Evolutionary conservation across 2,888 invertebrate species (phyloP), one percentile per base, ranked within the genome.

Genomic region (Xanthorhoe spadicearia): DNA sequence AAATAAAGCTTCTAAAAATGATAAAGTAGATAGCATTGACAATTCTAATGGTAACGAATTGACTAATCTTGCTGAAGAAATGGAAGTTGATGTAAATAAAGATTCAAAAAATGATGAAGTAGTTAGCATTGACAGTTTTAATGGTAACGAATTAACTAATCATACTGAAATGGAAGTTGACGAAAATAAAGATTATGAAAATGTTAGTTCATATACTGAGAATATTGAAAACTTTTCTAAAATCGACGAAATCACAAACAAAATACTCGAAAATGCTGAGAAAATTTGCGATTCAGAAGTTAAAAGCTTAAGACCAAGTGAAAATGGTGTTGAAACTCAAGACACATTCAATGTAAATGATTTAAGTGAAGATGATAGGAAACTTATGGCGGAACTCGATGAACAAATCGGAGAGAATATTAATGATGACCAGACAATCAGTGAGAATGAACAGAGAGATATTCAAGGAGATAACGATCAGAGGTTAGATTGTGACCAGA

Each of bases 361-460:
- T 50, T 58, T 77, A 2, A 84, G 81, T 43, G 74, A 80, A 4
- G 83, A 84, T 1, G 85, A 85, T 50, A 75, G 64, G 0, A 70
- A 71, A 1, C 63, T 83, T 0, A 83, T 83, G 82, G 81, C 75
- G 0, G 83, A 74, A 0, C 35, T 84, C 0, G 77, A 84, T 28
- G 82, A 76, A 0, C 82, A 83, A 13, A 78, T 81, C 0, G 81
- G 43, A 0, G 65, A 60, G 35, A 46, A 56, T 15, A 23, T 3
- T 23, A 1, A 23, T 13, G 51, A 51, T 13, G 13, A 0, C 13
- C 38, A 43, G 0, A 70, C 70, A 13, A 77, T 80, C 0, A 81
- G 43, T 3, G 65, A 60, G 35, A 51, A 56, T 19, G 35, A 43
- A 10, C 15, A 46, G 5, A 48, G 19, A 35, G 28, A 9, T 2